These are phyloP conservation scores for Agrypnia vestita DNA, from an alignment of 1,140 invertebrate genomes.

Conservation along the genomic window DNA sequence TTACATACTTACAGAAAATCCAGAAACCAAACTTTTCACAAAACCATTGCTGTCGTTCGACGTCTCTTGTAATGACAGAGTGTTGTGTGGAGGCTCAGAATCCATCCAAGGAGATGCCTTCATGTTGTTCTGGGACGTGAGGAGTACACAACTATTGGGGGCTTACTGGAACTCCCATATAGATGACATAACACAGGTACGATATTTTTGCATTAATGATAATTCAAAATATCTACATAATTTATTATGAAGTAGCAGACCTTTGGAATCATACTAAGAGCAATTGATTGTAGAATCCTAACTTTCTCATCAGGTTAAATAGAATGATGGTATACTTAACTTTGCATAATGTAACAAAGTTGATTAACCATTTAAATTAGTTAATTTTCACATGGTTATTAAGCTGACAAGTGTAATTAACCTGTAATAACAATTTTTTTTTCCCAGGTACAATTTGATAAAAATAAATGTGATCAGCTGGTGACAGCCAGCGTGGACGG, in stretches of 20 bases:
- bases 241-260: too few relatives aligned
- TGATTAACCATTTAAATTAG: too few relatives aligned
- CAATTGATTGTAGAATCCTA: too few relatives aligned
- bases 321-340: too few relatives aligned
- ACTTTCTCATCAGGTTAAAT: too few relatives aligned
- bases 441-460: conserved; percentile 83
- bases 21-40: conserved; percentile 49
- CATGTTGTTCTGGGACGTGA: conserved; percentile 88
- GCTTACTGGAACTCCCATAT: conserved; percentile 90
- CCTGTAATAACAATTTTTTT: conserved; percentile 3
- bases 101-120: conserved; percentile 81
- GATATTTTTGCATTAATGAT: conserved; percentile 3
- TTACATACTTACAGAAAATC: conserved; percentile 61
- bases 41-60: conserved; percentile 80
- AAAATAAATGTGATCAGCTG: conserved; percentile 79
- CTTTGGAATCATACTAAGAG: too few relatives aligned
- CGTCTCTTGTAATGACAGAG: conserved; percentile 80
- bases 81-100: conserved; percentile 86
- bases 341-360: too few relatives aligned
- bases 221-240: too few relatives aligned
- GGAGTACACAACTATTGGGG: conserved; percentile 80
- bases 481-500: conserved; percentile 88
- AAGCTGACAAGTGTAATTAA: not conserved
- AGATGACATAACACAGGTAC: conserved; percentile 87
- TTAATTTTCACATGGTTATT: too few relatives aligned